Evolutionary conservation across 2,888 invertebrate species (phyloP), one percentile per base, ranked within the genome.

Genomic region (Platerodrilus igneus): DNA sequence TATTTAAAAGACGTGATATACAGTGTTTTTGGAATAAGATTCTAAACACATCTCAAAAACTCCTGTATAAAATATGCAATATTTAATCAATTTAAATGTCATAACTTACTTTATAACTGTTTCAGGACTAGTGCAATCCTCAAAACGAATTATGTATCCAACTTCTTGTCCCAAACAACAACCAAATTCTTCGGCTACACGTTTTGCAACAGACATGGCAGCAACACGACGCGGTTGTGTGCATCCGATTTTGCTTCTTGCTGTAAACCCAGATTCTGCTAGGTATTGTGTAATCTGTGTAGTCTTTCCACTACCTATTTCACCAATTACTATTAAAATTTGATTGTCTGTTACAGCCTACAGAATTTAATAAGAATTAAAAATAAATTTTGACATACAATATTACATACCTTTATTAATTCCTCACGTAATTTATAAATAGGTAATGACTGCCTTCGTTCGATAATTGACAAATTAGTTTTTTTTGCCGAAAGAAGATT

Each of bases 111-210:
- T 99, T 58, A 99, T 96, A 22, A 87, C 81, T 0, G 99, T 99
- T 68, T 99, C 97, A 0, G 90, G 86, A 53, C 93, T 89, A n/a
- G 97, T 97, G 60, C 96, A 97, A 67, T 99, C 97, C 64, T 99
- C 99, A 62, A 99, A 99, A 64, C 99, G 94, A 58, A 99, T 99
- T 1, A 97, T 97, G 63, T 99, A 99, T 2, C 99, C 99, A n/a
- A 95, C 92, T 72, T 96, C 95, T 67, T 96, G 94, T 0, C 99
- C 99, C 9, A 99, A 73, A 15, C 95, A 77, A 64, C 96, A 96
- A 36, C 97, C 97, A 69, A 88, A 97, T 71, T 97, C 97, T 73
- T 99, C 97, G 0, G 95, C 87, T 0, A 97, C 97, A 43, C 97
- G 74, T 67, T 96, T 96, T n/a, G 97, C 97, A 0, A 99, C 96